phyloP scores from a whole-genome alignment of 2,113 vertebrate genomes.

The Larimichthys crocea region DNA sequence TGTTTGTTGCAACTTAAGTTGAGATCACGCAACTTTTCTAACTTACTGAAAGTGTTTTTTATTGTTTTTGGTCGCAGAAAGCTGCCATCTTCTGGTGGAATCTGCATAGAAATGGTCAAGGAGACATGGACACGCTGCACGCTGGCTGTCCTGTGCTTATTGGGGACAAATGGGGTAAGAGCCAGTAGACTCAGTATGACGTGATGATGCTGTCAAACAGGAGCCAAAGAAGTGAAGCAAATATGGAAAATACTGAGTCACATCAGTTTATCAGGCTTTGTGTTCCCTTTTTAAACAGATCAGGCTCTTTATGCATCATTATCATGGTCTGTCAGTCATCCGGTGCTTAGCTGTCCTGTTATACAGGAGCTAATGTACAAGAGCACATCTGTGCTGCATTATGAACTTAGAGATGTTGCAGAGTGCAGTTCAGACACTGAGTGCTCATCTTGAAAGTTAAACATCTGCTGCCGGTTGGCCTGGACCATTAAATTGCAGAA shows the following conservation, averaged over 20 bases:
- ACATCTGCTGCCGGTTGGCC: slow-evolving; percentile 63
- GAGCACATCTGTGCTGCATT: slow-evolving; percentile 72
- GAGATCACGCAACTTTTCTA: neutral
- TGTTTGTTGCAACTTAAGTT: neutral
- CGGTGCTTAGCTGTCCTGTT: slow-evolving; percentile 4
- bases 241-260: slow-evolving; percentile 3
- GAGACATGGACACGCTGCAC: slow-evolving; percentile 89
- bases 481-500: slow-evolving; percentile 5
- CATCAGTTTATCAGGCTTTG: neutral
- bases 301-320: neutral
- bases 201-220: neutral
- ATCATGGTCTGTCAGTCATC: neutral
- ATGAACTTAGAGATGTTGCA: slow-evolving; percentile 39
- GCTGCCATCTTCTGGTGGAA: slow-evolving; percentile 98
- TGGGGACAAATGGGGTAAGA: slow-evolving; percentile 96
- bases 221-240: neutral
- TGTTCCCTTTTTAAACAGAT: neutral
- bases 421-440: slow-evolving; percentile 54
- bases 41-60: neutral
- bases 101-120: slow-evolving; percentile 89
- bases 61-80: slow-evolving; percentile 81
- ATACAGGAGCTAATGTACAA: slow-evolving; percentile 22
- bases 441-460: slow-evolving; percentile 40
- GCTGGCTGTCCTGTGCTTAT: slow-evolving; percentile 93
- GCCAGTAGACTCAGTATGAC: neutral